Conservation (phyloP, 2,113 vertebrate genomes). For the Strix uralensis region DNA sequence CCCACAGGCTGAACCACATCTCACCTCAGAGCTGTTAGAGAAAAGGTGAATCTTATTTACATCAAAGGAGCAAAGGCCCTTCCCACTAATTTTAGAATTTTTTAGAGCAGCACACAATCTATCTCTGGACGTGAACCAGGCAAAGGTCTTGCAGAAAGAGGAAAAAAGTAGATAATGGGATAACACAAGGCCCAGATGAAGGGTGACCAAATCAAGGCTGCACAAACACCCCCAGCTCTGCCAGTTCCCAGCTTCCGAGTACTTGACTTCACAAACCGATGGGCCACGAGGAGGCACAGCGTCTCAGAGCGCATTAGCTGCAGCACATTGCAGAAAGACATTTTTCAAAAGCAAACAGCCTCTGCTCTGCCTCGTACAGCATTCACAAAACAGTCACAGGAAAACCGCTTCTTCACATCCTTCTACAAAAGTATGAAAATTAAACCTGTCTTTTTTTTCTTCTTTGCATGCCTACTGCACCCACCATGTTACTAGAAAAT, state of each 20-base stretch:
- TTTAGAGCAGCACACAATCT: background rate
- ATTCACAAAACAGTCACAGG: background rate
- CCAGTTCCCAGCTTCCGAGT: background rate
- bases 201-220: background rate
- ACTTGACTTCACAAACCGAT: background rate
- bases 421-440: background rate
- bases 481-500: background rate
- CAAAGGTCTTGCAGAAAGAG: background rate
- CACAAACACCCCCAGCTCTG: background rate
- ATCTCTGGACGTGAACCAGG: fast-evolving
- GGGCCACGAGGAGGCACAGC: fast-evolving
- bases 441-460: background rate
- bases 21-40: background rate
- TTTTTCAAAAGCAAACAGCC: background rate
- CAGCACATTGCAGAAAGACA: background rate
- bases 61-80: background rate
- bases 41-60: background rate
- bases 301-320: background rate
- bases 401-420: background rate
- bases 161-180: fast-evolving
- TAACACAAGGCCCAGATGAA: background rate
- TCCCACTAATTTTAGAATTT: fast-evolving
- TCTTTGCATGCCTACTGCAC: background rate
- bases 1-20: background rate
- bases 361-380: background rate